Base-by-base conservation (phyloP, 2,797 vertebrate genomes). In the Sebastes vulpes region DNA sequence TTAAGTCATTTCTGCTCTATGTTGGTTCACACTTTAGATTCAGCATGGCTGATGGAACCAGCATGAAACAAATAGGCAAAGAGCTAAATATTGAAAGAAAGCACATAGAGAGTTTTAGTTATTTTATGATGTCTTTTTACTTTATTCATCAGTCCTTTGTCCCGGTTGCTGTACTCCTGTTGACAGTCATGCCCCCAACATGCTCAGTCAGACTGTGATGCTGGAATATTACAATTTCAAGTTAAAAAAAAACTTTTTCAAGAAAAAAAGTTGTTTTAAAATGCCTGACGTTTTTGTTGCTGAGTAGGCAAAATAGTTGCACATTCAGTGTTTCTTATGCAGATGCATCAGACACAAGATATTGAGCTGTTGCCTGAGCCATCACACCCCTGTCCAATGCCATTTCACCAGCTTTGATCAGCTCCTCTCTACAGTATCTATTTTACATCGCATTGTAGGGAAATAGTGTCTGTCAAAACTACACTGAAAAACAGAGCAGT, bases 361-460 rank as follows among this genome's bases (percentile, higher is more conserved):
- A 76, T 42, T 46, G 67, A 75, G 52, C 53, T 65, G 58, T 38
- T 68, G 57, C n/a, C 52, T 18, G 75, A 78, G 59, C 28, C 46
- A 28, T 74, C 56, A 65, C 26, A 25, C 3, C 6, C 12, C 12
- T 58, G 29, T 80, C 48, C 12, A 35, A 77, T 18, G 25, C 35
- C 2, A 56, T 58, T 52, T 28, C 29, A 20, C 26, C 23, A 58
- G 14, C 6, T 1, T 6, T 35, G n/a, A 65, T 26, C 54, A 54
- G 25, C 64, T 65, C 50, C 42, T 72, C 46, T 23, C 5, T 31
- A 18, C 3, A 29, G 16, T 3, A 48, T 61, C 35, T n/a, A 6
- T 60, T 74, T 50, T 70, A 16, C 5, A 66, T 35, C 20, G 46
- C 8, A 16, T 9, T 35, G 31, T 12, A 12, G 53, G 10, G 38